Evolutionary conservation across 1,140 invertebrate genomes (phyloP), one percentile per base, ranked within the genome.

Genomic region (Drosophila ercepeae): DNA sequence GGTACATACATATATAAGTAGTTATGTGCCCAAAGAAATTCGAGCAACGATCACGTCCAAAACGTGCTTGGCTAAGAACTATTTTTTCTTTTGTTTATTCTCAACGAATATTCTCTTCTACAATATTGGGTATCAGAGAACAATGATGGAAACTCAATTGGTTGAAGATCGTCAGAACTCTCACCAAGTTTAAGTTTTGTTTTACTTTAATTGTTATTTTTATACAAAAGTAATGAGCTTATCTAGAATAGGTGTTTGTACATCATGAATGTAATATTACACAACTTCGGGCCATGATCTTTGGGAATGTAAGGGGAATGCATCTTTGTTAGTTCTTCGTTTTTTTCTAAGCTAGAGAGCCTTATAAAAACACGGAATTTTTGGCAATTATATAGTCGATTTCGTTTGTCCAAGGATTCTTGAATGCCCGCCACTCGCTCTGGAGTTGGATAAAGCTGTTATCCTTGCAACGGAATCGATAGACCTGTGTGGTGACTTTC

Each of bases 321-420:
- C n/a, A n/a, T n/a, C n/a, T n/a, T n/a, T n/a, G n/a, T n/a, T 18
- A 25, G n/a, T 16, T 0, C 18, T 29, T 34, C 19, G 13, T 4
- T 34, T 19, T 41, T 41, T 19, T n/a, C 18, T 0, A 1, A n/a
- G n/a, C 9, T n/a, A 4, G 5, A 9, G 4, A n/a, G 1, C n/a
- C 44, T 92, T 93, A 95, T 92, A 94, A 92, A 63, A 96, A 92
- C 27, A 96, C 93, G 0, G 94, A 95, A 92, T 97, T 97, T 91
- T 97, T 97, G 0, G 96, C 95, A 67, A 97, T 95, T 45, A 98
- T 93, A 89, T 95, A 97, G 83, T 98, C 97, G 58, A 97, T 94
- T 79, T 98, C 97, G 92, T 97, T 97, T 6, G 97, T 98, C 97
- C 97, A 98, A 0, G 97, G 97, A 92, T 98, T 98, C 89, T 94